A percentile compares a stretch with the other conserved stretches of the same genome.
Evolutionary conservation across 2,113 vertebrate genomes (phyloP).

Genomic region (Diadophis punctatus): DNA sequence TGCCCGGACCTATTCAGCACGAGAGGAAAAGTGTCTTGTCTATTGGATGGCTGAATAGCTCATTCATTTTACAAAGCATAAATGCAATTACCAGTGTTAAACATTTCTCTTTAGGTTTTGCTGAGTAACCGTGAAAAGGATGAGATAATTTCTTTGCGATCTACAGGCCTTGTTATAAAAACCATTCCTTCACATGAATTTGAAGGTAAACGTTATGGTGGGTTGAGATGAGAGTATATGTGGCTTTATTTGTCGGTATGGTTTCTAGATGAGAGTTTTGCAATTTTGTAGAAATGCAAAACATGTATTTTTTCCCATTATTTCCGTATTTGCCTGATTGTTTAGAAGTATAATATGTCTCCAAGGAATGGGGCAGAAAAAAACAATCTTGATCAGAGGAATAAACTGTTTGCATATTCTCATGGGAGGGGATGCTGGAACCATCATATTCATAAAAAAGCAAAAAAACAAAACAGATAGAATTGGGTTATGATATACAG

Average conservation of each 20-base stretch:
- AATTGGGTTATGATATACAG: not conserved
- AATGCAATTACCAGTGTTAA: not conserved
- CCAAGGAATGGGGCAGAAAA: not conserved
- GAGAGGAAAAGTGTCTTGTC: not conserved
- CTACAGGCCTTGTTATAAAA: slow-evolving; percentile 73
- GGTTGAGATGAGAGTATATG: not conserved
- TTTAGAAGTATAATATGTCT: not conserved
- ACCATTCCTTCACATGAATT: slow-evolving; percentile 72
- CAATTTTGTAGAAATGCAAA: not conserved
- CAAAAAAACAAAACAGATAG: not conserved
- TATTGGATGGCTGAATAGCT: not conserved
- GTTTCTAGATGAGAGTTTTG: not conserved
- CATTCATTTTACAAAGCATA: not conserved
- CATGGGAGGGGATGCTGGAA: not conserved
- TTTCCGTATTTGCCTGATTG: not conserved
- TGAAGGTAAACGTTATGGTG: slow-evolving; percentile 70
- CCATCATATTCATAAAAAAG: not conserved
- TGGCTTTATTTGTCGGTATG: not conserved
- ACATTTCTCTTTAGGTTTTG: slow-evolving; percentile 67
- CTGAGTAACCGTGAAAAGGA: slow-evolving; percentile 79
- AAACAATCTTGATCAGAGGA: not conserved
- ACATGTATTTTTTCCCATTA: not conserved
- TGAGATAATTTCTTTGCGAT: slow-evolving; percentile 67
- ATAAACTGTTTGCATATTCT: not conserved
- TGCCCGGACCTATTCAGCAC: not conserved